Evolutionary conservation across 2,113 vertebrate genomes (phyloP).

Genomic region (Chaetodon trifascialis): DNA sequence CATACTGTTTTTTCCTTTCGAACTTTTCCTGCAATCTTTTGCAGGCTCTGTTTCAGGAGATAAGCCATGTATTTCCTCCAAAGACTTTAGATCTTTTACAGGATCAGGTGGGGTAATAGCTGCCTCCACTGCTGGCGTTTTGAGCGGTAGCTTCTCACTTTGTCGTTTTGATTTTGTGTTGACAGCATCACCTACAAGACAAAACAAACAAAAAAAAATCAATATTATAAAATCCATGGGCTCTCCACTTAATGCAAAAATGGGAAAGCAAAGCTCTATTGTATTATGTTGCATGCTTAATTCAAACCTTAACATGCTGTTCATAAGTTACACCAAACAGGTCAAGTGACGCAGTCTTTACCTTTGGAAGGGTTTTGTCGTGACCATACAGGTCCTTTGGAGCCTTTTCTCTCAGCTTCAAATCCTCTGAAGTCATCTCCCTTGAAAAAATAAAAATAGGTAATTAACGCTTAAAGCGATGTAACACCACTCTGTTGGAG

Average conservation of each 20-base stretch:
- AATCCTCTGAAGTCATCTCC: constrained; percentile 91
- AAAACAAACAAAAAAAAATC: not conserved
- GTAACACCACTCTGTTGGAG: not conserved
- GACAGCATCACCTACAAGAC: constrained; percentile 75
- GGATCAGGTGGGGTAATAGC: constrained; percentile 57
- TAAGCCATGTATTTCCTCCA: constrained; percentile 50
- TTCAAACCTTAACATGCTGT: not conserved
- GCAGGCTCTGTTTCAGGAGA: constrained; percentile 61
- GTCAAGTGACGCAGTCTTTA: constrained; percentile 68
- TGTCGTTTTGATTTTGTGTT: constrained; percentile 78
- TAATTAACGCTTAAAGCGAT: constrained; percentile 49
- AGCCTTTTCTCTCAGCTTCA: constrained; percentile 84
- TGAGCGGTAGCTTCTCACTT: constrained; percentile 74
- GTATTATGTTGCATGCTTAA: not conserved
- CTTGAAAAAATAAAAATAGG: constrained; percentile 72
- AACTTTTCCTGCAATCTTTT: constrained; percentile 68
- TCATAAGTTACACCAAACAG: not conserved
- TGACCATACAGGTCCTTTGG: constrained; percentile 77
- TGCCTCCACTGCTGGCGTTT: constrained; percentile 70
- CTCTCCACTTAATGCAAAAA: not conserved
- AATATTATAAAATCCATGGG: not conserved
- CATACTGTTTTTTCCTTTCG: constrained; percentile 72
- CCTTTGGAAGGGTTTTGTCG: constrained; percentile 88
- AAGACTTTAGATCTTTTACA: constrained; percentile 72
- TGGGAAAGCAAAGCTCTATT: not conserved